A percentile compares a stretch with the other conserved stretches of the same genome.
Conservation (phyloP, 2,888 invertebrate species). For the Catocala fraxini region DNA sequence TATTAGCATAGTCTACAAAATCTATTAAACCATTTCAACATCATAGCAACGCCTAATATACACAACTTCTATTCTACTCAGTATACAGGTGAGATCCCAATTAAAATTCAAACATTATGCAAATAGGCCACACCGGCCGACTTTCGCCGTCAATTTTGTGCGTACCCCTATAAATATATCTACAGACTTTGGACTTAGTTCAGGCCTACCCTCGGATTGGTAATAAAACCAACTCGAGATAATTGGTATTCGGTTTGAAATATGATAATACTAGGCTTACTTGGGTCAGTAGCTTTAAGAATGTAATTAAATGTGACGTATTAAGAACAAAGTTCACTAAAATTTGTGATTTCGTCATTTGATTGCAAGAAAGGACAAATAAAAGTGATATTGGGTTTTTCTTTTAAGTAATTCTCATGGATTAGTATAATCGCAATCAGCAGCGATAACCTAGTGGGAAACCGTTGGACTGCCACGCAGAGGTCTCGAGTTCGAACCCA, state of each 20-base stretch:
- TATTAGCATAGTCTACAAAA: too few species aligned
- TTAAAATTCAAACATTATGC: slow-evolving; percentile 50
- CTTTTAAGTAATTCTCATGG: too few species aligned
- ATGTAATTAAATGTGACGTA: too few species aligned
- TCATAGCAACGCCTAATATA: neutral
- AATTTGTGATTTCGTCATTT: too few species aligned
- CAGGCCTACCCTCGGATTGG: slow-evolving; percentile 31
- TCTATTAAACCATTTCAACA: neutral
- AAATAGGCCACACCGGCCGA: slow-evolving; percentile 32
- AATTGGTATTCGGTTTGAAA: slow-evolving; percentile 31
- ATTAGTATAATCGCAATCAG: too few species aligned
- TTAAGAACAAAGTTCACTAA: too few species aligned
- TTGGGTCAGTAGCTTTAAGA: slow-evolving; percentile 1
- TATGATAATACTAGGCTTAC: slow-evolving; percentile 17
- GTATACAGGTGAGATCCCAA: slow-evolving; percentile 25
- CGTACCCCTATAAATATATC: slow-evolving; percentile 41
- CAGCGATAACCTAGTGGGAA: too few species aligned
- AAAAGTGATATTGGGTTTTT: too few species aligned
- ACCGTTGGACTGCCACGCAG: too few species aligned
- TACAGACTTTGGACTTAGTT: slow-evolving; percentile 19
- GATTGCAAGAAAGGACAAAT: too few species aligned
- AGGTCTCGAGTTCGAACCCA: too few species aligned
- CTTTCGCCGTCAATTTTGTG: slow-evolving; percentile 39
- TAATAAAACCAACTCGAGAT: slow-evolving; percentile 31
- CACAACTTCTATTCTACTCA: neutral